Conservation (phyloP, 2,888 invertebrate genomes). For the Lasius fuliginosus region DNA sequence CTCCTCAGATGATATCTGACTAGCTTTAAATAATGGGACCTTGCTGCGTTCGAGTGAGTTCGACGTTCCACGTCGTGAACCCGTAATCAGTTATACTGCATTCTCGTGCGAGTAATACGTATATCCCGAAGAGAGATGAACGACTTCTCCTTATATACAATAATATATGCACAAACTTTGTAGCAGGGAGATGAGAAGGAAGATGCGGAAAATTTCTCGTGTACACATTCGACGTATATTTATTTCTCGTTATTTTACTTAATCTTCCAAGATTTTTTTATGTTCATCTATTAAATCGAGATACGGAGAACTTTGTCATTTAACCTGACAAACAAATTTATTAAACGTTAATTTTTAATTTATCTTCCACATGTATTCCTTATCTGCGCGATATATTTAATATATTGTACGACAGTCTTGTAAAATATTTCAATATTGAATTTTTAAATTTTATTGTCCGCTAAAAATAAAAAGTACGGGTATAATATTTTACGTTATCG, state of each 20-base stretch:
- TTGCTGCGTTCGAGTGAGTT: slow-evolving; percentile 50
- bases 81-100: slow-evolving; percentile 46
- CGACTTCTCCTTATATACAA: slow-evolving; percentile 23
- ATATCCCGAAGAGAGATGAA: slow-evolving; percentile 37
- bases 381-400: not conserved
- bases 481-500: not conserved
- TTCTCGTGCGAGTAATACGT: slow-evolving; percentile 40
- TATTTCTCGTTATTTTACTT: not conserved
- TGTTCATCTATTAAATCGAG: not conserved
- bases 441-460: not conserved
- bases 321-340: not conserved
- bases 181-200: not conserved
- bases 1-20: slow-evolving; percentile 53
- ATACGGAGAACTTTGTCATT: not conserved
- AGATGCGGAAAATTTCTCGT: not conserved
- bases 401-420: not conserved
- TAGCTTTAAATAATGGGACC: slow-evolving; percentile 56
- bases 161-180: slow-evolving; percentile 8
- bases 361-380: not conserved
- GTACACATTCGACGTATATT: not conserved
- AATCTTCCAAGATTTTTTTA: not conserved
- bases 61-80: slow-evolving; percentile 48
- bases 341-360: not conserved
- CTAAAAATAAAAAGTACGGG: not conserved
- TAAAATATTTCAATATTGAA: not conserved